Conservation (phyloP, 2,888 invertebrate genomes). For the Baronia brevicornis region DNA sequence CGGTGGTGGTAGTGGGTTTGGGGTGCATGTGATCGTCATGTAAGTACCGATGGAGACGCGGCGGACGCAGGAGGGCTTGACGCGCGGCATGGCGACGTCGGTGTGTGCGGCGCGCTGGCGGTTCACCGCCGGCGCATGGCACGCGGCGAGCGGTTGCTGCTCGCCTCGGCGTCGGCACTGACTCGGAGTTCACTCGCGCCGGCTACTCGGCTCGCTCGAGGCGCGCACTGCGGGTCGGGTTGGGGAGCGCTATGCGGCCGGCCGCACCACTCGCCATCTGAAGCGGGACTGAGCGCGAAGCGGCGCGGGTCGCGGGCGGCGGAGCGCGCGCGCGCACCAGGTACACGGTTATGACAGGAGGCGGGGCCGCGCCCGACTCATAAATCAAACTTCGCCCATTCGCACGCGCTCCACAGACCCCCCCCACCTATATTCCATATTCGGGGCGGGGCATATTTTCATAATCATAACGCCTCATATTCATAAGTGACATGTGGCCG, state of each 20-base stretch:
- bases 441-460: slow-evolving; percentile 76
- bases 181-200: slow-evolving; percentile 23
- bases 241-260: slow-evolving; percentile 49
- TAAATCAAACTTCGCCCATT: slow-evolving; percentile 80
- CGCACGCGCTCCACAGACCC: slow-evolving; percentile 78
- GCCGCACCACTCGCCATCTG: slow-evolving; percentile 72
- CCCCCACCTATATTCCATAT: slow-evolving; percentile 79
- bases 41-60: slow-evolving; percentile 75
- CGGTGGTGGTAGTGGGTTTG: slow-evolving; percentile 39
- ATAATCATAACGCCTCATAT: slow-evolving; percentile 77
- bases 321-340: slow-evolving; percentile 77
- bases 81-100: slow-evolving; percentile 64
- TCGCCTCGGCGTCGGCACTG: slow-evolving; percentile 39
- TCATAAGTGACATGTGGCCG: slow-evolving; percentile 70
- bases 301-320: slow-evolving; percentile 54
- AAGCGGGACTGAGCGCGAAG: slow-evolving; percentile 71
- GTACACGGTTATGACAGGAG: slow-evolving; percentile 81
- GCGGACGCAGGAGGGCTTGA: slow-evolving; percentile 73
- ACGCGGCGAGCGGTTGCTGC: slow-evolving; percentile 38
- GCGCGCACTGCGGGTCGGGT: slow-evolving; percentile 32
- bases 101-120: slow-evolving; percentile 38
- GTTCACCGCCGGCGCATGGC: slow-evolving; percentile 27
- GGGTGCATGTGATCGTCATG: slow-evolving; percentile 24
- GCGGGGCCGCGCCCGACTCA: slow-evolving; percentile 79
- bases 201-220: slow-evolving; percentile 27